A percentile compares a stretch with the other conserved stretches of the same genome.
Conservation (phyloP, 2,113 vertebrate species). For the Todiramphus saurophagus region DNA sequence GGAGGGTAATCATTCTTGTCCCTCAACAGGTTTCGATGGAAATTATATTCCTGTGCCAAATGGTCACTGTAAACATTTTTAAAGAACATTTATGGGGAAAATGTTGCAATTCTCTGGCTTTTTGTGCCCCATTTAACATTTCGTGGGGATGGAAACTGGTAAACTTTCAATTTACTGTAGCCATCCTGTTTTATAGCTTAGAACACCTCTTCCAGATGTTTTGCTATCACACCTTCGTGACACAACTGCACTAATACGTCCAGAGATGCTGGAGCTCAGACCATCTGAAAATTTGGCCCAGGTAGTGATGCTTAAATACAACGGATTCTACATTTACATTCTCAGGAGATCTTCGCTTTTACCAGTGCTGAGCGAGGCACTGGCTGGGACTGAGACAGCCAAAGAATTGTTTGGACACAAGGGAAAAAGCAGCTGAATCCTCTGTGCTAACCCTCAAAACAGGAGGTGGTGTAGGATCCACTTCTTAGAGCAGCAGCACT, state of each 20-base stretch:
- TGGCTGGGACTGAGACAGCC: background rate
- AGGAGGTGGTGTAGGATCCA: background rate
- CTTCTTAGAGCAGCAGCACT: background rate
- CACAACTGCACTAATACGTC: background rate
- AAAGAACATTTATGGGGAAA: slow-evolving; percentile 38
- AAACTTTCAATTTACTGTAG: slow-evolving; percentile 42
- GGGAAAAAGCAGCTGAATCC: background rate
- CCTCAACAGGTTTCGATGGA: slow-evolving; percentile 59
- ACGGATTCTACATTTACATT: background rate
- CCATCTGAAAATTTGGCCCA: background rate
- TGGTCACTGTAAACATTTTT: slow-evolving; percentile 46
- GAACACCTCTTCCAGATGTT: background rate
- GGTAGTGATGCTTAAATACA: background rate
- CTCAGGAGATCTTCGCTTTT: background rate
- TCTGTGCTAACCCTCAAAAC: background rate
- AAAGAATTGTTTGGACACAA: background rate
- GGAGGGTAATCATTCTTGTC: slow-evolving; percentile 49
- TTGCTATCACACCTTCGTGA: background rate
- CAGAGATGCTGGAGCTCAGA: background rate
- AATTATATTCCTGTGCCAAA: background rate
- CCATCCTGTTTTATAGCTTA: slow-evolving; percentile 37
- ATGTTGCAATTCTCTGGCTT: slow-evolving; percentile 44
- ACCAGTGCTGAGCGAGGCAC: background rate
- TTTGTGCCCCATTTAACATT: slow-evolving; percentile 15
- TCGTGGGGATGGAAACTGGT: slow-evolving; percentile 43